These are phyloP conservation scores for Pissodes strobi DNA, from an alignment of 1,140 invertebrate species.

Conservation along the genomic window DNA sequence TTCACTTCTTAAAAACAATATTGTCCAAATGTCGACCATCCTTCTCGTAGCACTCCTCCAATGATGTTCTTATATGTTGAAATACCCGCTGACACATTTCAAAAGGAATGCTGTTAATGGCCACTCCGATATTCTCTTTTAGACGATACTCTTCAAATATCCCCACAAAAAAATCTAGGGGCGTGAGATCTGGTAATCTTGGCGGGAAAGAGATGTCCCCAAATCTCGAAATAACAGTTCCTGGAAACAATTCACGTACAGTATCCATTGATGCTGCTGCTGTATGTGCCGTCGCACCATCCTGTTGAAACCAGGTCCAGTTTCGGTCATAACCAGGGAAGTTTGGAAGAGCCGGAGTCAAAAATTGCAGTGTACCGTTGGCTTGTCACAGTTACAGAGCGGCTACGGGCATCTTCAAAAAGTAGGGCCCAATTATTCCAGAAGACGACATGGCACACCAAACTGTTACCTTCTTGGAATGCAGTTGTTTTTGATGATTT, in stretches of 20 bases:
- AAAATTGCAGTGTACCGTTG: slow-evolving; percentile 14
- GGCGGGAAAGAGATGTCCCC: background rate
- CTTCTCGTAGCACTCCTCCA: too few relatives aligned
- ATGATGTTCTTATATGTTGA: slow-evolving; percentile 12
- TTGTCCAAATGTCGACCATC: too few relatives aligned
- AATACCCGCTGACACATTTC: slow-evolving; percentile 16
- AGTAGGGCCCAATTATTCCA: slow-evolving; percentile 17
- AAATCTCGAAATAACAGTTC: too few relatives aligned
- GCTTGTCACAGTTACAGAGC: slow-evolving; percentile 10
- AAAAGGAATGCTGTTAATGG: slow-evolving; percentile 8
- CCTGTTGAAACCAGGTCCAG: slow-evolving; percentile 17
- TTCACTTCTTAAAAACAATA: too few relatives aligned
- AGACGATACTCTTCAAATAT: slow-evolving; percentile 20
- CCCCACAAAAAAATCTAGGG: too few relatives aligned
- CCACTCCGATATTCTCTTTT: slow-evolving; percentile 5
- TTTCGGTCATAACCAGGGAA: slow-evolving; percentile 12
- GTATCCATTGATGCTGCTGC: slow-evolving; percentile 11
- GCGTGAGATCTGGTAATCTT: too few relatives aligned
- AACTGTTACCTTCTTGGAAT: slow-evolving; percentile 13
- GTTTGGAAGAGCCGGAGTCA: slow-evolving; percentile 11
- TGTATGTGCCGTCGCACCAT: slow-evolving; percentile 13
- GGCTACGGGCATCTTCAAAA: slow-evolving; percentile 11
- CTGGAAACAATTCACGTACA: slow-evolving; percentile 18
- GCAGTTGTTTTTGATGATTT: slow-evolving; percentile 21
- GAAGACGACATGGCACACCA: slow-evolving; percentile 13